Percentiles rank a stretch among this genome's conserved stretches.
phyloP scores from a whole-genome alignment of 2,113 vertebrate genomes.

The Heterocephalus glaber region DNA sequence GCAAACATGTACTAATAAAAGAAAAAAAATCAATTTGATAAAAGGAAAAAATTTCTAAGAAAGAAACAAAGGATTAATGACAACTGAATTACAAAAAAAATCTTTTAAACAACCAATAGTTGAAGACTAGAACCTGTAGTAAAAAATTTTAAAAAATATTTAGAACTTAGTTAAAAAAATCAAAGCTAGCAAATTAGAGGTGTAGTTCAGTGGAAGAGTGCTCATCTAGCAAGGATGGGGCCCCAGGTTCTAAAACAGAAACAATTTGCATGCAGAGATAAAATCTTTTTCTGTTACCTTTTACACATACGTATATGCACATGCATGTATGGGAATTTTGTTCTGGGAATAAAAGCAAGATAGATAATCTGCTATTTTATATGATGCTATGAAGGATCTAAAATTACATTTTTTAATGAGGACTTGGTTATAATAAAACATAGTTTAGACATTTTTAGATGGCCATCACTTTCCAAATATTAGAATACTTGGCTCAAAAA shows the following conservation, averaged over 20 bases:
- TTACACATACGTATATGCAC: background rate
- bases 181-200: background rate
- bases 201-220: background rate
- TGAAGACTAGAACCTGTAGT: slow-evolving; percentile 32
- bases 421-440: background rate
- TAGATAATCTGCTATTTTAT: background rate
- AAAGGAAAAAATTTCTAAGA: background rate
- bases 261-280: background rate
- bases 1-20: background rate
- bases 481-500: background rate
- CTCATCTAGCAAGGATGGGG: background rate
- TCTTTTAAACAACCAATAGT: background rate
- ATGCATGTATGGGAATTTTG: background rate
- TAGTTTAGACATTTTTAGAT: background rate
- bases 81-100: background rate
- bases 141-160: background rate
- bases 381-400: background rate
- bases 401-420: slow-evolving; percentile 10
- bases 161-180: background rate
- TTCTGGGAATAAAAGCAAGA: background rate
- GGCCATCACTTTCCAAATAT: background rate
- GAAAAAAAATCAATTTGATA: background rate
- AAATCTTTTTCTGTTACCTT: background rate
- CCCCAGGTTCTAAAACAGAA: too few species aligned
- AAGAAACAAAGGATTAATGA: background rate